These are phyloP conservation scores for Polypedilum pembai DNA, from an alignment of 1,140 invertebrate species.

Conservation along the genomic window DNA sequence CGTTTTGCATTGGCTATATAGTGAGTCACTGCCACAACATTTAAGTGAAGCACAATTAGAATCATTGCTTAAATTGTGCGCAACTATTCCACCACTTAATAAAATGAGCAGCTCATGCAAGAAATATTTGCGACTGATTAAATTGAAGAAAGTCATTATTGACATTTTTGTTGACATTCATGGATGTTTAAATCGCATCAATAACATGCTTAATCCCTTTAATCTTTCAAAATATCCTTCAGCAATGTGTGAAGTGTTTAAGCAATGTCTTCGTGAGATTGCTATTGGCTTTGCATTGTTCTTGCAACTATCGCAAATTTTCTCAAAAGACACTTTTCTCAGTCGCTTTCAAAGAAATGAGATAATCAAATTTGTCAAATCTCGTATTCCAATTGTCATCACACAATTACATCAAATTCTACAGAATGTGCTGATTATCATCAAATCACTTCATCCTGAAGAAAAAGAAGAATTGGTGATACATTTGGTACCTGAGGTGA, in stretches of 20 bases:
- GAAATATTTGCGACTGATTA: conserved; percentile 53
- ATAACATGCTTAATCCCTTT: conserved; percentile 47
- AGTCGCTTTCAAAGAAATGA: conserved; percentile 54
- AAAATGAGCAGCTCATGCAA: conserved; percentile 51
- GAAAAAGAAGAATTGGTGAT: conserved; percentile 54
- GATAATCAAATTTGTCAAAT: conserved; percentile 58
- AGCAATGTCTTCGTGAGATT: conserved; percentile 52
- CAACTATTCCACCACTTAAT: conserved; percentile 46
- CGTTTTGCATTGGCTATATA: conserved; percentile 55
- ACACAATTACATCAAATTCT: conserved; percentile 53
- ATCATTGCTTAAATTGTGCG: conserved; percentile 47
- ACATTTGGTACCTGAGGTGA: conserved; percentile 56
- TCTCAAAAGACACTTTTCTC: conserved; percentile 50
- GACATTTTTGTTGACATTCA: conserved; percentile 55
- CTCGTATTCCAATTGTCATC: conserved; percentile 55
- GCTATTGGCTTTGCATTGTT: conserved; percentile 51
- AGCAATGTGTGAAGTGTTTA: conserved; percentile 52
- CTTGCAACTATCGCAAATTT: conserved; percentile 54
- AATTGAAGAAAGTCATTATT: conserved; percentile 59
- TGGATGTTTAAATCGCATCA: conserved; percentile 49
- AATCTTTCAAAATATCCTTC: conserved; percentile 46
- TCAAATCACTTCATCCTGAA: conserved; percentile 48
- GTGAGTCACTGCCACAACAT: conserved; percentile 53
- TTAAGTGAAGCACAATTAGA: conserved; percentile 50
- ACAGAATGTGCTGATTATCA: conserved; percentile 51